Base-by-base conservation (phyloP, 2,797 vertebrate species). In the Enteromius treurensis region DNA sequence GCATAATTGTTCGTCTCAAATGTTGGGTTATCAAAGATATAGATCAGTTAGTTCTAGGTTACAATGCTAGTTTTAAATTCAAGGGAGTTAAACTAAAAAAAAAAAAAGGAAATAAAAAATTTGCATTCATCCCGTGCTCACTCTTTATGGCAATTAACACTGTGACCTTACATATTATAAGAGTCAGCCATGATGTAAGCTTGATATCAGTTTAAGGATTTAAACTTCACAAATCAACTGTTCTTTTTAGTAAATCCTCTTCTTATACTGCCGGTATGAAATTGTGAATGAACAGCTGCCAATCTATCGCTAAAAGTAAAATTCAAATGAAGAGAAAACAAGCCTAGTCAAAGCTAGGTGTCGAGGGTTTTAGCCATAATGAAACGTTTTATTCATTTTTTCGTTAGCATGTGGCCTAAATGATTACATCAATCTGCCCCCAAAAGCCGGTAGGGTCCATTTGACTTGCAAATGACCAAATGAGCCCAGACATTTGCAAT, bases 381-480 rank as follows among this genome's bases (percentile, higher is more conserved):
- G 88, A 93, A 93, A 94, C 87, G 91, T 92, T 91, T 90, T 84
- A 92, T 94, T 93, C 87, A 91, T 89, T 90, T 90, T 86, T 86
- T 76, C 79, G 90, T 93, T 91, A 91, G 89, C 91, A 88, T 88
- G 92, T 80, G 89, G 87, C 90, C 90, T 91, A 90, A 95, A 95
- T 94, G 91, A 95, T 94, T 93, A 93, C 90, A 95, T 94, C 92
- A 84, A 93, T 92, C 92, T 91, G 92, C 94, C 93, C 81, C 88
- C 91, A 90, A 92, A 90, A 90, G 92, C 92, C 91, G 15, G 85
- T 79, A 83, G 82, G 80, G 70, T 84, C 89, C 87, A 97, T 97
- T 96, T 95, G 95, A 96, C 95, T 94, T 95, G 95, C 96, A 96
- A 95, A 94, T 95, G 87, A 89, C 89, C 78, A 86, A 86, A 87